Evolutionary conservation across 2,113 vertebrate species (phyloP), one percentile per base, ranked within the genome.

Genomic region (Anhinga rufa): DNA sequence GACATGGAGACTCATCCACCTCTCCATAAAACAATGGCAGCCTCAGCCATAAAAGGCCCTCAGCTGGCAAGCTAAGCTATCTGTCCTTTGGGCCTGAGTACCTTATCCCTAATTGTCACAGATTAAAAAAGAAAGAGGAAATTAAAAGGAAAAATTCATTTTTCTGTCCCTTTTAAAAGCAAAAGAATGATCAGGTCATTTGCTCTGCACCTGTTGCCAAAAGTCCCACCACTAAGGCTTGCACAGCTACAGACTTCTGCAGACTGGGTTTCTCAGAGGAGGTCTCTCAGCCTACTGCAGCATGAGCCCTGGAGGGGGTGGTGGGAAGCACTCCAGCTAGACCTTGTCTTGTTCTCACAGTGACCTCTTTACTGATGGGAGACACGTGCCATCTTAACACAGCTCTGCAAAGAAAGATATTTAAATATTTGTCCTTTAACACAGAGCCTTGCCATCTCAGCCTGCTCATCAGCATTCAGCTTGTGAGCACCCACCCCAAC

Each of bases 301-400:
- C 1, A 1, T 24, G 17, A 71, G 16, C 26, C 9, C 1, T 31
- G 18, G 13, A 62, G 21, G 6, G 3, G 22, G 17, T 2, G 2
- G 6, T 31, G 6, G 9, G 36, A 64, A 54, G 14, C 7, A 46
- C 2, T 10, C 3, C 3, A 1, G 10, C 44, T 40, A 16, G 26
- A 85, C 15, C 5, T 36, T 12, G 2, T 46, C 46, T 44, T 40
- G 8, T 66, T 70, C 31, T 38, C 42, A 32, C 61, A 32, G n/a
- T 49, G n/a, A 31, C 6, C 7, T 48, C 40, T 25, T 92, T 31
- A 15, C 20, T 9, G 17, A 52, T 5, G 16, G 19, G n/a, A 88
- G 28, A 46, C 20, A 58, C 11, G 14, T 2, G 3, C 19, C 3
- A 1, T 15, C 52, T 20, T 34, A 72, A 66, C 13, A 21, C 16